Conservation (phyloP, 2,113 vertebrate species). For the Rhinopomastus cyanomelas region DNA sequence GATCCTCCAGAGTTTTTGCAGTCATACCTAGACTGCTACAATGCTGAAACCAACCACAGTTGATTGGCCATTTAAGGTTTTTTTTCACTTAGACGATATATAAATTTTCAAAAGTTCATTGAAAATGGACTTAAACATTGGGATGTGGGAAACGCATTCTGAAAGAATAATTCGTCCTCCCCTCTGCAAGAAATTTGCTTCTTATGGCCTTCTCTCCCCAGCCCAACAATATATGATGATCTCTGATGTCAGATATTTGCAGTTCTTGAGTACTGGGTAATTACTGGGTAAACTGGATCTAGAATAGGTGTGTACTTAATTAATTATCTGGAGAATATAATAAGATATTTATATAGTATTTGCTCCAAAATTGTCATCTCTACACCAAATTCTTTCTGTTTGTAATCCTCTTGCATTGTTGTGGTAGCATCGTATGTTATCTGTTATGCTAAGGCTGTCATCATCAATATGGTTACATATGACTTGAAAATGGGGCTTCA, state of each 20-base stretch:
- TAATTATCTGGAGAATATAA: not conserved
- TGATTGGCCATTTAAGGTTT: not conserved
- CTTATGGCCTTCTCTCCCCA: not conserved
- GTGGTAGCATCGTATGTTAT: accelerated
- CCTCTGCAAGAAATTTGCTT: not conserved
- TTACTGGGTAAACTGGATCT: not conserved
- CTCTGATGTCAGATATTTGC: not conserved
- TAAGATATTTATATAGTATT: not conserved
- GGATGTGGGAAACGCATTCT: not conserved
- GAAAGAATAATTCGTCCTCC: not conserved
- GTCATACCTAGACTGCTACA: not conserved
- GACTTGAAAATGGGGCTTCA: not conserved
- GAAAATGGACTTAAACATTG: not conserved
- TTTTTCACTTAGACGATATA: not conserved
- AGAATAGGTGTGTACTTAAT: not conserved
- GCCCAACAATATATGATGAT: not conserved
- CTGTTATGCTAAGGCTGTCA: not conserved
- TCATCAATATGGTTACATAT: not conserved
- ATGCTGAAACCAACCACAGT: not conserved
- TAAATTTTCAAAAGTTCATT: not conserved
- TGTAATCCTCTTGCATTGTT: not conserved
- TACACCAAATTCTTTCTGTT: not conserved
- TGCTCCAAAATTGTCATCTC: not conserved
- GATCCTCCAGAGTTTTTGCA: not conserved
- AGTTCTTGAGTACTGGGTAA: not conserved